Evolutionary conservation across 2,113 vertebrate species (phyloP), one percentile per base, ranked within the genome.

Genomic region (Anarhynchus alexandrinus): DNA sequence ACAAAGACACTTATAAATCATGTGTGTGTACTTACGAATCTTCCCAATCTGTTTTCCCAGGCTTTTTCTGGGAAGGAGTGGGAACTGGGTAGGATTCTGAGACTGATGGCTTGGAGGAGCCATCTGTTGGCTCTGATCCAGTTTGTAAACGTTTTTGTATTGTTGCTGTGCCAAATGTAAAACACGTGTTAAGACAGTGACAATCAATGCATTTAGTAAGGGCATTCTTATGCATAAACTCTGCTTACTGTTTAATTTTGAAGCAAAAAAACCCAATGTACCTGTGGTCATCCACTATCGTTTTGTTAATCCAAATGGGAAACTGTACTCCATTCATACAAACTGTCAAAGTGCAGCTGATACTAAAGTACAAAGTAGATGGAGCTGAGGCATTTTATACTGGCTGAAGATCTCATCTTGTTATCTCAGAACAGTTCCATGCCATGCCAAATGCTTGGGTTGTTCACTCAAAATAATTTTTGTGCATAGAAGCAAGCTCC

Each of bases 111-210:
- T 92, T 88, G 88, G 58, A 92, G 85, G 58, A 96, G 79, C 71
- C 85, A 88, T 94, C 79, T 95, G 62, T 91, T 97, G 94, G 96
- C 88, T 73, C 67, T 40, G 55, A 71, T 65, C 90, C 93, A 88
- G 42, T 90, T 93, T 93, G 36, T 86, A 95, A 93, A 77, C 11
- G 20, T 70, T 93, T 95, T 94, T 82, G 42, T 88, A 90, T 96
- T 95, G 88, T 93, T 93, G 65, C 79, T 85, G 36, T 95, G 85
- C 74, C 82, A 94, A 88, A 94, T 95, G n/a, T 92, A 64, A 96
- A 96, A 96, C 95, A 88, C 40, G 62, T 95, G 94, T 91, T 96
- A 87, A 84, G 64, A 77, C 90, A 94, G 47, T 93, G 82, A 79
- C 66, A 85, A 64, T 71, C 49, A 66, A 12, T 86, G 40, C 27